Base-by-base conservation (phyloP, 53 echinoderm and acorn worm species). In the Echinarachnius parma region DNA sequence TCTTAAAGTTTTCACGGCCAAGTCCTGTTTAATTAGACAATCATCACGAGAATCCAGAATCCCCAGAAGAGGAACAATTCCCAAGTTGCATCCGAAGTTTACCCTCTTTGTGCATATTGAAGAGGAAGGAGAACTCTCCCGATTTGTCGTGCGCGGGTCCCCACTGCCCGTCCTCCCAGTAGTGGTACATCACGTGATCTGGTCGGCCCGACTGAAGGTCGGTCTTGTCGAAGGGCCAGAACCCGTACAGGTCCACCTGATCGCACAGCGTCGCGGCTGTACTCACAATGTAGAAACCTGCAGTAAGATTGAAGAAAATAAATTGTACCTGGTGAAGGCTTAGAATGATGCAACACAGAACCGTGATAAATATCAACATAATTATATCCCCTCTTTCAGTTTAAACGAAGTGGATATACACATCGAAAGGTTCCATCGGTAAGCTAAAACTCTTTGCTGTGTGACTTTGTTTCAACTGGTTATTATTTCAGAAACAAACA, bases 141-240 rank as follows among this genome's bases (percentile, higher is more conserved):
- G 10, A 34, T 83, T 83, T 83, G 37, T 87, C 83, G 47, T 87
- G 88, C 3, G 64, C 46, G n/a, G 55, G 74, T 1, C 66, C 58
- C 60, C 77, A 84, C 32, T 67, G 74, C 31, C 56, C 71, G 32
- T 83, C 52, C 50, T 87, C 83, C 69, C 79, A 87, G 59, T 87
- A 87, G 44, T 87, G 88, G 61, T 87, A 87, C 65, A 55, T 64
- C 27, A 87, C 75, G 16, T 83, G 79, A 62, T 86, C 77, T 20
- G 61, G 21, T 28, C 37, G 37, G 45, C 71, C 84, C 37, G 71
- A 60, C 49, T 37, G 53, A 25, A 70, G 45, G 25, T 37, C 26
- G 42, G 78, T 78, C 37, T 70, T 72, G 34, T 46, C 30, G 56
- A 87, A 87, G 10, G 88, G 88, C 88, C 88, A 87, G 67, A 87